A percentile compares a stretch with the other conserved stretches of the same genome.
phyloP scores from a whole-genome alignment of 2,797 vertebrate species.

The Calcarius lapponicus region DNA sequence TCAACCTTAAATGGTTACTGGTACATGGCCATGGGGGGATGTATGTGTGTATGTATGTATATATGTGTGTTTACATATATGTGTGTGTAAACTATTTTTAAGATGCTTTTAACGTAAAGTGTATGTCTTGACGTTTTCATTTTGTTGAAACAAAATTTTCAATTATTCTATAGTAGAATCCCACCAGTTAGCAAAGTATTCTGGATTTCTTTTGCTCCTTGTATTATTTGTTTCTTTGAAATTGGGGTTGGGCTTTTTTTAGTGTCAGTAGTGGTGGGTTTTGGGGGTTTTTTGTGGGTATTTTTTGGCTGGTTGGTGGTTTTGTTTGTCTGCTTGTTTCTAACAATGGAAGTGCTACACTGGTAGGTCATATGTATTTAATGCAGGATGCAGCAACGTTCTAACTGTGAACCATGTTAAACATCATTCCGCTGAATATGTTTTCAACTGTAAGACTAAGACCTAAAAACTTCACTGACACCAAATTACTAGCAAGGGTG shows the following conservation, averaged over 20 bases:
- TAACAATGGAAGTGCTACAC: background rate
- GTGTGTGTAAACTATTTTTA: background rate
- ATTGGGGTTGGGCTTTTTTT: background rate
- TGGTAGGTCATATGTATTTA: background rate
- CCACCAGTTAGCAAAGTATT: background rate
- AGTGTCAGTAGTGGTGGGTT: background rate
- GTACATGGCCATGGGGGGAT: background rate
- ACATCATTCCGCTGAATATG: background rate
- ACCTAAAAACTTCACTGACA: background rate
- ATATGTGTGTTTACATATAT: background rate
- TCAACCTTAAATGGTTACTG: slow-evolving; percentile 34
- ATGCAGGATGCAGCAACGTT: background rate
- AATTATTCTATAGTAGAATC: background rate
- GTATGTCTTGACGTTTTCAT: background rate
- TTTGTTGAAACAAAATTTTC: background rate
- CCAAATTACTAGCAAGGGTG: background rate
- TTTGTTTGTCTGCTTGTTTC: background rate
- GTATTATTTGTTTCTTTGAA: background rate
- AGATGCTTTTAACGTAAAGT: background rate
- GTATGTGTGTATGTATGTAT: background rate
- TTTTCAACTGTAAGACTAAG: background rate
- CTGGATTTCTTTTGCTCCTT: background rate
- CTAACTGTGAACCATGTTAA: background rate
- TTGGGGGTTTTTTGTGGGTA: rapidly evolving
- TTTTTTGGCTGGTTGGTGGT: background rate